Evolutionary conservation across 30 jellyfish, hydroid and myxozoan species (phyloP), one percentile per base, ranked within the genome.

Genomic region (Mastigias papua): DNA sequence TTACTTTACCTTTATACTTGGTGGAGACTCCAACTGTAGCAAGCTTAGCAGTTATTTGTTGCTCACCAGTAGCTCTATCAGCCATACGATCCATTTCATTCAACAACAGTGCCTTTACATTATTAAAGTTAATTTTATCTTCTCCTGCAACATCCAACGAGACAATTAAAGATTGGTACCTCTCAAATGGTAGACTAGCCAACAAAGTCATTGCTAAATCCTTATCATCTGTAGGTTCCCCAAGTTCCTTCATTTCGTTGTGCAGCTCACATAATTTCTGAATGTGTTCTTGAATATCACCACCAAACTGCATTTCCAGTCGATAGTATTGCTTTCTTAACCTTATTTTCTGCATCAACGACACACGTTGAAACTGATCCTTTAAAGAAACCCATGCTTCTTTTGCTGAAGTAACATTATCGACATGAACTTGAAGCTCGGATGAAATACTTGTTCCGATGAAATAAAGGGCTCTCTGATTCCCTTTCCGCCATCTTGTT

Each of bases 311-410:
- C 37, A 78, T 19, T 51, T 78, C 82, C 73, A 78, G 57, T 78
- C 49, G 78, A 51, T 78, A 78, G 1, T 78, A 78, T 60, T 60
- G 81, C 73, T 78, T 54, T n/a, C 0, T 19, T 4, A 57, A 35
- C 1, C 89, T 0, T 0, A 76, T 50, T 60, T 61, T 78, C 21
- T 78, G 89, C 82, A 78, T 34, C 20, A 78, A 70, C 10, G 89
- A 78, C 50, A 78, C 89, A 78, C 78, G 78, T 54, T 78, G 89
- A 48, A 78, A 78, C 78, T 78, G 78, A 60, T 78, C 82, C 78
- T 78, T 78, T 54, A 78, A 5, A 34, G 21, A 0, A 23, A 5
- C 57, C 89, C 82, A 78, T 78, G 89, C 89, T 32, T 54, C 78
- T 48, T 60, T 51, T 5, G 89, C 89, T 19, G 22, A 2, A n/a